Conservation (phyloP, 37 sponge, comb jelly and placozoan genomes). For the Beroe forskalii region DNA sequence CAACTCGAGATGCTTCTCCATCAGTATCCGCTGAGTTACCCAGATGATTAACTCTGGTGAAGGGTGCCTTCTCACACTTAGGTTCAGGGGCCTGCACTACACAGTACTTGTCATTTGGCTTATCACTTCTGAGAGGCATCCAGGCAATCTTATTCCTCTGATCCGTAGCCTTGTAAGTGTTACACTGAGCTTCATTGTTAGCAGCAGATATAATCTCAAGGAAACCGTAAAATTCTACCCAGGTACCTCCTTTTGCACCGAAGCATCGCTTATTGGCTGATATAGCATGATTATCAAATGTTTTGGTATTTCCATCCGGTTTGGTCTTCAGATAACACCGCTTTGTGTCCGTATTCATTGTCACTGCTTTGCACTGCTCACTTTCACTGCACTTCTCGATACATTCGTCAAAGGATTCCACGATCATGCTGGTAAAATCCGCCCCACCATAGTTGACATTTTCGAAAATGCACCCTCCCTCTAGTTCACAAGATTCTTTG, state of each 20-base stretch:
- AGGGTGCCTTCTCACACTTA: slow-evolving; percentile 33
- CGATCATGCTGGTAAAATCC: neutral
- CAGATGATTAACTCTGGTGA: slow-evolving; percentile 38
- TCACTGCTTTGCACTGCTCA: neutral
- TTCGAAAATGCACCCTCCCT: neutral
- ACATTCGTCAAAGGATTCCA: neutral
- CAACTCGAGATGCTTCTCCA: slow-evolving; percentile 28
- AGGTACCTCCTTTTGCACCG: neutral
- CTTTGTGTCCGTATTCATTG: neutral
- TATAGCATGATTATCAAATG: neutral
- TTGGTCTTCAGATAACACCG: neutral
- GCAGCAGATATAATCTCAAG: slow-evolving; percentile 71
- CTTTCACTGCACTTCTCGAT: neutral
- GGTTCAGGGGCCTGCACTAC: slow-evolving; percentile 45
- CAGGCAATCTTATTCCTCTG: slow-evolving; percentile 43
- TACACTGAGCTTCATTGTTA: slow-evolving; percentile 67
- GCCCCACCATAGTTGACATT: neutral
- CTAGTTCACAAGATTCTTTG: neutral
- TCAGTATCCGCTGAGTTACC: slow-evolving; percentile 49
- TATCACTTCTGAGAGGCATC: slow-evolving; percentile 63
- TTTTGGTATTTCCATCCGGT: neutral
- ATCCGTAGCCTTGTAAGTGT: slow-evolving; percentile 14
- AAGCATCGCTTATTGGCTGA: neutral
- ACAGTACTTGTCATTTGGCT: slow-evolving; percentile 4
- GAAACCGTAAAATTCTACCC: slow-evolving; percentile 70